Percentiles rank a stretch among this genome's conserved stretches.
These are phyloP conservation scores for Myripristis jacobus DNA, from an alignment of 2,797 vertebrate species.

Conservation along the genomic window DNA sequence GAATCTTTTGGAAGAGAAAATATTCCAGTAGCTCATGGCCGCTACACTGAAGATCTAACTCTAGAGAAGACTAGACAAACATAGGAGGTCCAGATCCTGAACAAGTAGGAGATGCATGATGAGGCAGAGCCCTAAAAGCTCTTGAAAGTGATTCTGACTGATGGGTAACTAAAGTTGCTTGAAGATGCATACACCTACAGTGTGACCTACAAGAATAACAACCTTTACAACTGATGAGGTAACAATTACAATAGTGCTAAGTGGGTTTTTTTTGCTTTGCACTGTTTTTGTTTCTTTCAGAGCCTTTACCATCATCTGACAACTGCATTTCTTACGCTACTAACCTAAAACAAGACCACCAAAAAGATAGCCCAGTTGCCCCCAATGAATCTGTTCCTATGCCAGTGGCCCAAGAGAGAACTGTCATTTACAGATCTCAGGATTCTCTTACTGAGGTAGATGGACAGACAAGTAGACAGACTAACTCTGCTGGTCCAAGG, in stretches of 20 bases:
- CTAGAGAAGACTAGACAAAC: not conserved
- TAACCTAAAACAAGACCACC: constrained; percentile 62
- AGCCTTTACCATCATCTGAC: constrained; percentile 69
- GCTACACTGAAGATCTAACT: too few species aligned
- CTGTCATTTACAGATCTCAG: constrained; percentile 65
- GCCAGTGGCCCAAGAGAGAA: constrained; percentile 80
- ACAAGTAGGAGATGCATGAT: not conserved
- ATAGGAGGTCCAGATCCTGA: not conserved
- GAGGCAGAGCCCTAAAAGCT: not conserved
- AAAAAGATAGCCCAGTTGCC: constrained; percentile 35
- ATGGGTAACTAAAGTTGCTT: not conserved
- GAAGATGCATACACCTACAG: not conserved
- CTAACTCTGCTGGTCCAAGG: constrained; percentile 53
- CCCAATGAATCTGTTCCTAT: constrained; percentile 51
- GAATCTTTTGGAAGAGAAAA: too few species aligned
- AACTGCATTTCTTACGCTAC: constrained; percentile 62
- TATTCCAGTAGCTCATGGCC: too few species aligned
- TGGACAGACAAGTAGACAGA: constrained; percentile 51
- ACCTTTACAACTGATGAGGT: constrained; percentile 6
- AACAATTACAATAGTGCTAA: not conserved
- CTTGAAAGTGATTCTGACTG: not conserved
- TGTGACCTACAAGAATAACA: not conserved
- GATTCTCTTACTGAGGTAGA: constrained; percentile 63
- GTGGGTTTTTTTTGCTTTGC: constrained; percentile 40
- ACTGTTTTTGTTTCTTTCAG: constrained; percentile 80